These are phyloP conservation scores for Burhinus oedicnemus DNA, from an alignment of 2,113 vertebrate species.

Conservation along the genomic window DNA sequence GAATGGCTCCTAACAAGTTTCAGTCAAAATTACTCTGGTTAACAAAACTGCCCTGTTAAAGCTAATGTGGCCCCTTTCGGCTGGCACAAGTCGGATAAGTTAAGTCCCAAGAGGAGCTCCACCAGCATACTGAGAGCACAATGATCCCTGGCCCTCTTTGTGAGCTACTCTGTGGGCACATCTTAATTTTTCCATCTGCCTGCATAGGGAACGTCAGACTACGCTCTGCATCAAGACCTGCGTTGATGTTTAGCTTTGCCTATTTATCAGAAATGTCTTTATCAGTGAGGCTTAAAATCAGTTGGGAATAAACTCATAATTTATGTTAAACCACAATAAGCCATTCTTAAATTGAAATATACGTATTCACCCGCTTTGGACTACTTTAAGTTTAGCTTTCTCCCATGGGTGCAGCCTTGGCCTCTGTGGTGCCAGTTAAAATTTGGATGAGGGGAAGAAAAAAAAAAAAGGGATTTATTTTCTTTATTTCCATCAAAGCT, in stretches of 20 bases:
- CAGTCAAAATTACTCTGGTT: background rate
- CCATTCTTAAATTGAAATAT: background rate
- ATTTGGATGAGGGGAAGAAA: fast-evolving
- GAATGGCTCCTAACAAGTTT: background rate
- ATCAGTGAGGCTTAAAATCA: background rate
- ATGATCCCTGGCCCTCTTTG: background rate
- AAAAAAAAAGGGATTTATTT: background rate
- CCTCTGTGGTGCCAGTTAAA: background rate
- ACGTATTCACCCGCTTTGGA: background rate
- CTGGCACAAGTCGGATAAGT: background rate
- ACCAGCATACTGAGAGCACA: background rate
- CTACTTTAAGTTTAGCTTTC: background rate
- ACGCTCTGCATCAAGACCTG: background rate
- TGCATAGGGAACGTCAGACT: background rate
- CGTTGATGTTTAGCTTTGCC: background rate
- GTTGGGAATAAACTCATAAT: background rate
- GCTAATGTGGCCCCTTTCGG: background rate
- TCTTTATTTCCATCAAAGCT: background rate
- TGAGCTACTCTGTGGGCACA: background rate
- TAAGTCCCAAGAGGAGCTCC: background rate
- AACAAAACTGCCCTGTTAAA: background rate
- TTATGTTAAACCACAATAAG: background rate
- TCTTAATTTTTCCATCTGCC: background rate
- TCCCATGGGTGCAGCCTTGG: background rate
- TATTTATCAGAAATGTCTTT: background rate